Percentiles rank a stretch among this genome's conserved stretches.
These are phyloP conservation scores for Machimus rusticus DNA, from an alignment of 2,888 invertebrate species.

Conservation along the genomic window DNA sequence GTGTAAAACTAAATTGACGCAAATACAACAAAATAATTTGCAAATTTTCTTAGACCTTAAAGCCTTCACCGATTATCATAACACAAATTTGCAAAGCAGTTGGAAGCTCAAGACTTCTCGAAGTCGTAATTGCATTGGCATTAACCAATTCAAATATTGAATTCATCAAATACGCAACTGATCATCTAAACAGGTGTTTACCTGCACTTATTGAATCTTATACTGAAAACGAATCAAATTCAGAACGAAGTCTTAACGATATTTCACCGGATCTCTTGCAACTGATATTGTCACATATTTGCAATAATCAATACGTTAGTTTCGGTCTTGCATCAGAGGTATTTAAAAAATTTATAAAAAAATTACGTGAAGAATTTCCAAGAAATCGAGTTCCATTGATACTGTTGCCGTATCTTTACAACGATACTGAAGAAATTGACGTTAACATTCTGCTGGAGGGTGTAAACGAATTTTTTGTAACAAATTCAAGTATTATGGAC, in stretches of 20 bases:
- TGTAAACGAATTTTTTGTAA: conserved; percentile 39
- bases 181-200: conserved; percentile 82
- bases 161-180: conserved; percentile 74
- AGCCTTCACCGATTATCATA: conserved; percentile 81
- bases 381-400: conserved; percentile 88
- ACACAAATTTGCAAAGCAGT: conserved; percentile 84
- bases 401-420: conserved; percentile 85
- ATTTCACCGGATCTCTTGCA: conserved; percentile 89
- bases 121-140: conserved; percentile 88
- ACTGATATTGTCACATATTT: conserved; percentile 73
- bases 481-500: conserved; percentile 68
- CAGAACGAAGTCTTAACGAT: conserved; percentile 87
- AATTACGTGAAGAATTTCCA: conserved; percentile 86
- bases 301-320: conserved; percentile 66
- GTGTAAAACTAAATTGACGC: neutral
- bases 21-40: conserved; percentile 2
- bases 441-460: conserved; percentile 19
- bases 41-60: conserved; percentile 69
- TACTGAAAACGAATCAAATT: conserved; percentile 78
- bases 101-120: conserved; percentile 86
- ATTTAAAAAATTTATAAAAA: conserved; percentile 81
- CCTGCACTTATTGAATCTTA: conserved; percentile 87
- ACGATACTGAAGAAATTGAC: conserved; percentile 74
- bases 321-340: conserved; percentile 76
- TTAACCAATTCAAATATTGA: conserved; percentile 76